Base-by-base conservation (phyloP, 37 sponge, comb jelly and placozoan genomes). In the Amphimedon queenslandica region DNA sequence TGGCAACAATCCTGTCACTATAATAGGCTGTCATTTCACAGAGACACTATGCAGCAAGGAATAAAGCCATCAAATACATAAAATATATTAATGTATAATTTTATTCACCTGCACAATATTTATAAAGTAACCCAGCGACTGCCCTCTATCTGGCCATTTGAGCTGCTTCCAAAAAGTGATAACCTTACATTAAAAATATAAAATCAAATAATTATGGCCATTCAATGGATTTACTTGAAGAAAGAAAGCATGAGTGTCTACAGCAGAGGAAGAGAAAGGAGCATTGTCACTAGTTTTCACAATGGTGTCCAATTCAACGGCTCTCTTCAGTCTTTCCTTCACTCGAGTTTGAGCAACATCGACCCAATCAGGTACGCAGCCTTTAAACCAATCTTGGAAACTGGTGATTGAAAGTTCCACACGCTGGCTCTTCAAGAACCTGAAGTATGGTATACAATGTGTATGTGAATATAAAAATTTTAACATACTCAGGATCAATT, bases 231-330 rank as follows among this genome's bases (percentile, higher is more conserved):
- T 60, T n/a, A 86, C 71, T 23, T 80, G 80, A 41, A 61, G 65
- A 1, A 86, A 39, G 58, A 67, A 47, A 23, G 63, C 57, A 23
- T 35, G 23, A 6, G 81, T 67, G 71, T 86, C 87, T 11, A 86
- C 80, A 21, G 76, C 81, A 41, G 81, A 80, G 36, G 80, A 58
- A 34, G 87, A 86, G 81, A 68, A 74, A 30, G 1, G 37, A 24
- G 66, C 71, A 3, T 69, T 38, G 16, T 74, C 87, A 1, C 42
- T 56, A 8, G 36, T 37, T 24, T 55, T 31, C 1, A 42, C 42
- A 18, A 60, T 75, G 55, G 55, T 36, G 57, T 87, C 82, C 21
- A 64, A 16, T 30, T 23, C 3, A 43, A 87, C 64, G 40, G 88
- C 88, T 40, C 71, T 64, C 55, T 40, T 11, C 2, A 81, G 81